Percentiles rank a stretch among this genome's conserved stretches.
phyloP scores from a whole-genome alignment of 2,888 invertebrate species.

The Eumerus sabulonum region DNA sequence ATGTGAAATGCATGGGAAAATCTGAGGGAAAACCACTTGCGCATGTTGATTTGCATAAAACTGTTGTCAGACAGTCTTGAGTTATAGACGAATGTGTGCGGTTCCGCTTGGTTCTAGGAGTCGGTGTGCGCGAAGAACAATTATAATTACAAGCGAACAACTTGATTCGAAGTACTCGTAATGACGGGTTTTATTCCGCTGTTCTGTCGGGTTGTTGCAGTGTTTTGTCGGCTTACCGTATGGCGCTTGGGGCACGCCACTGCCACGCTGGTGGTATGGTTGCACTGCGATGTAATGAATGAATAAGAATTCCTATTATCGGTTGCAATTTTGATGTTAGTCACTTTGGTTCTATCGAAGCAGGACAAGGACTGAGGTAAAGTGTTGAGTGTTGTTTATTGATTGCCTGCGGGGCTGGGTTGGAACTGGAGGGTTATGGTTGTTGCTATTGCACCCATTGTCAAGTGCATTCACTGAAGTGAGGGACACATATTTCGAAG shows the following conservation, averaged over 20 bases:
- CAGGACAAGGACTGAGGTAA: conserved; percentile 62
- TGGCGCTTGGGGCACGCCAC: conserved; percentile 1
- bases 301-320: conserved; percentile 32
- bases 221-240: too few relatives aligned
- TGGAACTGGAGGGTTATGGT: too few relatives aligned
- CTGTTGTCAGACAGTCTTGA: conserved; percentile 37
- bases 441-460: too few relatives aligned
- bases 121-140: conserved; percentile 27
- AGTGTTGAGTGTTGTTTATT: conserved; percentile 8
- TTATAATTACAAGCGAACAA: conserved; percentile 59
- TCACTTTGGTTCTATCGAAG: conserved; percentile 47
- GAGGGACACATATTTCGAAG: too few relatives aligned
- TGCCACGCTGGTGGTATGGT: conserved; percentile 21
- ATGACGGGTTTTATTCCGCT: conserved; percentile 42
- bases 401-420: too few relatives aligned
- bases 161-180: conserved; percentile 57
- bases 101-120: conserved; percentile 37
- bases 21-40: conserved; percentile 65
- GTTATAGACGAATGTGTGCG: conserved; percentile 4
- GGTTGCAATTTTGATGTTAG: conserved; percentile 12
- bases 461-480: too few relatives aligned
- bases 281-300: conserved; percentile 35
- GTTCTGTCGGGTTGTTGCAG: too few relatives aligned
- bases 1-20: conserved; percentile 62
- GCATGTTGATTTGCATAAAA: conserved; percentile 48